A percentile compares a stretch with the other conserved stretches of the same genome.
Evolutionary conservation across 2,797 vertebrate species (phyloP).

Genomic region (Chrysolophus pictus): DNA sequence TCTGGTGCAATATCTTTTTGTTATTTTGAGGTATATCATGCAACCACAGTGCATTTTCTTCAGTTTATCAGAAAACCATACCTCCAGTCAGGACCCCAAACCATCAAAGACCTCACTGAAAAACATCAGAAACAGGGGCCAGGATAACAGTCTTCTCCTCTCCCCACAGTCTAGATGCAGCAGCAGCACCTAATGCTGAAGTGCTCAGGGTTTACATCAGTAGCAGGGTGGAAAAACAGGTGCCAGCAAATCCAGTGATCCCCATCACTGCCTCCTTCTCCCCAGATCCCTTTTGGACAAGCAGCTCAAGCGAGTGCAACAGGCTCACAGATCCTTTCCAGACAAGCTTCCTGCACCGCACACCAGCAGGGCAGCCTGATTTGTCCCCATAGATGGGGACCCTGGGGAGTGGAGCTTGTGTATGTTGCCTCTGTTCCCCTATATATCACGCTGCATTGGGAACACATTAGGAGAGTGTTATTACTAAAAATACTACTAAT

Average conservation of each 20-base stretch:
- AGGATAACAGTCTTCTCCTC: background rate
- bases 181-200: background rate
- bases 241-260: fast-evolving
- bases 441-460: background rate
- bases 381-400: fast-evolving
- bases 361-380: fast-evolving
- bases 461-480: background rate
- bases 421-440: background rate
- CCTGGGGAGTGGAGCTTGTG: background rate
- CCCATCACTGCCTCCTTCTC: background rate
- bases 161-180: too few species aligned
- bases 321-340: fast-evolving
- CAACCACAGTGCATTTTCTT: background rate
- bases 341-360: fast-evolving
- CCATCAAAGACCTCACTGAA: background rate
- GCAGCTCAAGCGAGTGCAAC: background rate
- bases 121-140: fast-evolving
- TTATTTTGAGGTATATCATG: background rate
- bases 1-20: background rate
- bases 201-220: background rate
- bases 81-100: fast-evolving
- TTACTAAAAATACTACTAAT: constrained; percentile 44
- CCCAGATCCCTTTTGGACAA: background rate
- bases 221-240: background rate
- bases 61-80: background rate